Evolutionary conservation across 1,140 invertebrate species (phyloP).

Genomic region (Papilio polyxenes): DNA sequence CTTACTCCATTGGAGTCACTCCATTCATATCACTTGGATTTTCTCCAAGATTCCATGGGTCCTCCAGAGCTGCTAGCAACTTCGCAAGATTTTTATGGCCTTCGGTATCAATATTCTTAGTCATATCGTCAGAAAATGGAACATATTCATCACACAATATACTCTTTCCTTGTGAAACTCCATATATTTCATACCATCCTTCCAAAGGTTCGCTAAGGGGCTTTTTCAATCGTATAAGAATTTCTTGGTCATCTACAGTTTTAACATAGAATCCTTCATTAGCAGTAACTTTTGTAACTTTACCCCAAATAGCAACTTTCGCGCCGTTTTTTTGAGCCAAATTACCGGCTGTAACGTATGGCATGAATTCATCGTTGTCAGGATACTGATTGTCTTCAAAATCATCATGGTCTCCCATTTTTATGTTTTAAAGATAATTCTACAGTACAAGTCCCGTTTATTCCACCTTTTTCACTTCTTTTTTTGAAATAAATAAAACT

Average conservation of each 20-base stretch:
- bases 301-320: slow-evolving; percentile 75
- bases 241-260: slow-evolving; percentile 75
- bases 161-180: slow-evolving; percentile 72
- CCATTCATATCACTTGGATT: slow-evolving; percentile 55
- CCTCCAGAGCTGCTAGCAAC: slow-evolving; percentile 69
- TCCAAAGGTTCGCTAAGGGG: slow-evolving; percentile 70
- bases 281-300: slow-evolving; percentile 71
- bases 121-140: slow-evolving; percentile 65
- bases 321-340: slow-evolving; percentile 72
- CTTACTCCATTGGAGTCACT: slow-evolving; percentile 66
- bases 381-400: slow-evolving; percentile 76
- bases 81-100: slow-evolving; percentile 74
- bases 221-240: slow-evolving; percentile 67
- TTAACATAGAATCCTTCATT: slow-evolving; percentile 74
- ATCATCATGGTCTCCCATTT: slow-evolving; percentile 74
- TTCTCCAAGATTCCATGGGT: slow-evolving; percentile 77
- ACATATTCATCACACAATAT: slow-evolving; percentile 78
- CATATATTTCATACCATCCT: slow-evolving; percentile 77
- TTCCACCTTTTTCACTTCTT: neutral
- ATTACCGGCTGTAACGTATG: slow-evolving; percentile 74
- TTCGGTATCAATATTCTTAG: slow-evolving; percentile 73
- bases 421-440: slow-evolving; percentile 3
- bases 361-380: slow-evolving; percentile 75
- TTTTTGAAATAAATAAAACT: neutral
- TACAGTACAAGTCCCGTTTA: neutral